phyloP scores from a whole-genome alignment of 2,888 invertebrate species.

The Thecophora atra region DNA sequence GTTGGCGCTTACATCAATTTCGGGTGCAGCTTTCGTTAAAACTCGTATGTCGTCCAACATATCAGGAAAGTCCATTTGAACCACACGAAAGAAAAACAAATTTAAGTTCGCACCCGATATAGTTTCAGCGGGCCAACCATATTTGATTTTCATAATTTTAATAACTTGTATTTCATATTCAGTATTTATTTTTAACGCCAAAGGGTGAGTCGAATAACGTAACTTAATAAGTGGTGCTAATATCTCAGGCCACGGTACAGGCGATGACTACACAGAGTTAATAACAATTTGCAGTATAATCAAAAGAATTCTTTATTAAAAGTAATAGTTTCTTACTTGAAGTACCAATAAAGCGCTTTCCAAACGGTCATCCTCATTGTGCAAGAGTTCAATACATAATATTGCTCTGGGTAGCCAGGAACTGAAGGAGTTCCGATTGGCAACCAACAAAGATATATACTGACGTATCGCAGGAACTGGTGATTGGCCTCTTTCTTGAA shows the following conservation, averaged over 20 bases:
- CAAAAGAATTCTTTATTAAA: neutral
- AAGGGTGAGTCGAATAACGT: constrained; percentile 62
- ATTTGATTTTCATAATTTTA: constrained; percentile 65
- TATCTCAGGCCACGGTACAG: constrained; percentile 64
- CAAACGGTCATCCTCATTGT: constrained; percentile 64
- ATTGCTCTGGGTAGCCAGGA: constrained; percentile 63
- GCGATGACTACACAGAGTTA: constrained; percentile 51
- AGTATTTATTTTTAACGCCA: constrained; percentile 60
- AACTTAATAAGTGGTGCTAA: constrained; percentile 58
- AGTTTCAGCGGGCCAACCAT: constrained; percentile 62
- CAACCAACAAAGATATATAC: constrained; percentile 60
- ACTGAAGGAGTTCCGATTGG: constrained; percentile 56
- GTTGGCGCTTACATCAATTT: constrained; percentile 57
- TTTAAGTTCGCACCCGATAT: constrained; percentile 57
- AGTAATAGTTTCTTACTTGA: constrained; percentile 48
- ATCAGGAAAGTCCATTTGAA: constrained; percentile 61
- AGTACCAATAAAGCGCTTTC: constrained; percentile 60
- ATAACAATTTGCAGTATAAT: neutral
- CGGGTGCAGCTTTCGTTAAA: constrained; percentile 59
- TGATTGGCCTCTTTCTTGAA: constrained; percentile 60
- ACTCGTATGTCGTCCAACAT: constrained; percentile 62
- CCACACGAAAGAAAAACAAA: constrained; percentile 61
- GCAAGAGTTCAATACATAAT: constrained; percentile 58
- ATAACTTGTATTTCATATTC: constrained; percentile 64
- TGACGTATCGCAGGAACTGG: constrained; percentile 58